Evolutionary conservation across 2,888 invertebrate species (phyloP), one percentile per base, ranked within the genome.

Genomic region (Idaea biselata): DNA sequence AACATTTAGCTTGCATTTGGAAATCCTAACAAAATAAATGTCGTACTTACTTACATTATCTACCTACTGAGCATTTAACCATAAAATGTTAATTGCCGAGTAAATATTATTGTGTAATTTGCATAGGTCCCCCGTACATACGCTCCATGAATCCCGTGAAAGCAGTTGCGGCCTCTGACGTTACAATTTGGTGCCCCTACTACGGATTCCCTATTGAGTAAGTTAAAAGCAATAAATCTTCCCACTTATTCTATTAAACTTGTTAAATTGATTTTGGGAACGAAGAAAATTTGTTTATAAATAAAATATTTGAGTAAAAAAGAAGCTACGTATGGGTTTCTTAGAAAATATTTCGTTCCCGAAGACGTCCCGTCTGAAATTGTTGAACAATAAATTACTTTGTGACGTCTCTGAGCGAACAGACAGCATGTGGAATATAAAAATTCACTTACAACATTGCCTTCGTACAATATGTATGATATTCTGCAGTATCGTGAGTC

Each of bases 151-250:
- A 94, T 66, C 94, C 96, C 31, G 93, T 96, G 66, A 96, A 96
- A 75, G 97, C 96, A 6, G 96, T 97, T 44, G 96, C 97, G 55
- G 96, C 96, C 17, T 94, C 95, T 67, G 95, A 96, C 79, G 94
- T 96, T 67, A 94, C 94, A 64, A 93, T 97, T 68, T 94, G 95
- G 83, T 97, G 97, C 85, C 97, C 97, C 60, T 97, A 97, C 83
- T 96, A 97, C 60, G 97, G 97, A 69, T 97, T 96, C 87, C 97
- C 97, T 53, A 95, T 97, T 73, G 92, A 93, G 93, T 93, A 77
- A 87, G 87, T 75, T 60, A 53, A 57, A 14, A 18, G 8, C 33
- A n/a, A 59, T 60, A 44, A 56, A 44, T 44, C 44, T 11, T 8
- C 11, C 8, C 14, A 44, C 14, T 11, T 44, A 14, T 44, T 44